Conservation (phyloP, 2,113 vertebrate species). For the Xyliphius kryptos region DNA sequence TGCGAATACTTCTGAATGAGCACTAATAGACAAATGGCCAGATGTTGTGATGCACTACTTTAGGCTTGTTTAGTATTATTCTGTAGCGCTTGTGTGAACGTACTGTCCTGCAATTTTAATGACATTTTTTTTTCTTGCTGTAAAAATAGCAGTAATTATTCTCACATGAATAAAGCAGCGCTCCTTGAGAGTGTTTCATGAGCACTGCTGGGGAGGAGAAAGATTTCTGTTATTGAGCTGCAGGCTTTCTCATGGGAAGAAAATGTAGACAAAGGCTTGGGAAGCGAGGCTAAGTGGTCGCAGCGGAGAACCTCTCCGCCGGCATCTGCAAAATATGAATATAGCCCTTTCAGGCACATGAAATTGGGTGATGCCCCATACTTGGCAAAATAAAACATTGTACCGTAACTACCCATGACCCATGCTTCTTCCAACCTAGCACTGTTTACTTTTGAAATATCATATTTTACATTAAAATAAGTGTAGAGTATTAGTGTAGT, state of each 20-base stretch:
- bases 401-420: too few species aligned
- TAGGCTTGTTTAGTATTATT: too few species aligned
- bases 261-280: constrained; percentile 52
- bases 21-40: too few species aligned
- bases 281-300: constrained; percentile 45
- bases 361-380: constrained; percentile 56
- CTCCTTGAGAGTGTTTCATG: too few species aligned
- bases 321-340: constrained; percentile 54
- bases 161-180: constrained; percentile 16
- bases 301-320: constrained; percentile 43
- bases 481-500: too few species aligned
- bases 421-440: too few species aligned
- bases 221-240: constrained; percentile 46
- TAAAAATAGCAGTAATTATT: constrained; percentile 20
- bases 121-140: neutral
- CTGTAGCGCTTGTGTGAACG: too few species aligned
- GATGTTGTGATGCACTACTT: too few species aligned
- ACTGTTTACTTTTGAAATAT: too few species aligned
- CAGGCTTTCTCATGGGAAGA: constrained; percentile 51
- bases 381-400: constrained; percentile 51
- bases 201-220: constrained; percentile 34
- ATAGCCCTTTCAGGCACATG: constrained; percentile 53
- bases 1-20: too few species aligned
- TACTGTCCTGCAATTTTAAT: too few species aligned
- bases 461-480: too few species aligned